phyloP scores from a whole-genome alignment of 2,113 vertebrate species.

The Hemichromis elongatus region DNA sequence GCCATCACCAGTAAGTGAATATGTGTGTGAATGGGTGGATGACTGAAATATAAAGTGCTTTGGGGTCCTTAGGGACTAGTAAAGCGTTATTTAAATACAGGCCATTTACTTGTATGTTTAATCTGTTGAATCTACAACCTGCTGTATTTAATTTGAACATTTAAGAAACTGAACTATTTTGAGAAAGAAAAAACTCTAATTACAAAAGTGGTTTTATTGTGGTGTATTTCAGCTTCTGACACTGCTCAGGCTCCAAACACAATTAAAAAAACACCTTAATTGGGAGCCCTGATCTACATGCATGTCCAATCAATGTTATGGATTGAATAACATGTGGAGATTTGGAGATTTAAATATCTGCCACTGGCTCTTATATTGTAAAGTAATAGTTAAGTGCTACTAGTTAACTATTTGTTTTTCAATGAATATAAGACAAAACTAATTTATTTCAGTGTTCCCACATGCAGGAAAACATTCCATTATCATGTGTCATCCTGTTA shows the following conservation, averaged over 20 bases:
- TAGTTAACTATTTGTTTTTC: background rate
- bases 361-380: background rate
- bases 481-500: constrained; percentile 26
- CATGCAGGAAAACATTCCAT: background rate
- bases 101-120: background rate
- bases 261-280: too few species aligned
- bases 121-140: background rate
- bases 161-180: background rate
- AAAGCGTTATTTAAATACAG: too few species aligned
- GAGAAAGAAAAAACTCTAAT: background rate
- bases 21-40: too few species aligned
- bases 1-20: too few species aligned
- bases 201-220: too few species aligned
- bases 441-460: constrained; percentile 28
- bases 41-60: too few species aligned
- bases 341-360: background rate
- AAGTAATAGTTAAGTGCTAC: background rate
- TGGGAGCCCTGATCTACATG: background rate
- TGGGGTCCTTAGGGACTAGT: too few species aligned
- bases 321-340: background rate
- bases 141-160: background rate
- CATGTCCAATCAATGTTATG: background rate
- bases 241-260: too few species aligned
- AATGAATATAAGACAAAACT: background rate
- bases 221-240: too few species aligned